phyloP scores from a whole-genome alignment of 2,888 invertebrate genomes.

The Rotaria magnacalcarata region DNA sequence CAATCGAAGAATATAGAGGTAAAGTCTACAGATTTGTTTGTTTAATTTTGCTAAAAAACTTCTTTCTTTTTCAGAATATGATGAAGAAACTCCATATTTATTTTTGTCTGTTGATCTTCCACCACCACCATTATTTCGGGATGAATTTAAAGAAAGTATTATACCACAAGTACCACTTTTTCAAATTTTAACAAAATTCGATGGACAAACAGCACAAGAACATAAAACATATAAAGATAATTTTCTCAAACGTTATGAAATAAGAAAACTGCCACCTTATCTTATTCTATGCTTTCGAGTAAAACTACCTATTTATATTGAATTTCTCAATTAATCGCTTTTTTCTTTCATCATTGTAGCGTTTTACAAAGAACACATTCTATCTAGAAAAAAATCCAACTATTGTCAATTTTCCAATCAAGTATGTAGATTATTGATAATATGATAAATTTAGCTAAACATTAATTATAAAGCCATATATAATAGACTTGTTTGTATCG shows the following conservation, averaged over 20 bases:
- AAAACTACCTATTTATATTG: constrained; percentile 14
- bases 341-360: constrained; percentile 59
- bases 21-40: constrained; percentile 41
- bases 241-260: constrained; percentile 90
- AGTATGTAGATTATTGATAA: constrained; percentile 66
- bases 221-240: constrained; percentile 99
- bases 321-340: background rate
- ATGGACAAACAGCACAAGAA: constrained; percentile 88
- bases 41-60: constrained; percentile 40
- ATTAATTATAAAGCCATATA: too few species aligned
- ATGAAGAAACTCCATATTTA: constrained; percentile 58
- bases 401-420: constrained; percentile 98
- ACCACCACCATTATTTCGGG: constrained; percentile 87
- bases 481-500: too few species aligned
- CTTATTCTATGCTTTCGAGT: constrained; percentile 88
- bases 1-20: constrained; percentile 76
- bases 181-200: constrained; percentile 87
- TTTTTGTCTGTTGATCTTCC: constrained; percentile 95
- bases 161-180: constrained; percentile 93
- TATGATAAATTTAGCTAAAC: too few species aligned
- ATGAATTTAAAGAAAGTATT: constrained; percentile 94
- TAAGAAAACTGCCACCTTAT: constrained; percentile 84
- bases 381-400: constrained; percentile 98
- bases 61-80: constrained; percentile 35
- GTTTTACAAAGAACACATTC: constrained; percentile 97